Base-by-base conservation (phyloP, 2,888 invertebrate genomes). In the Nematopogon swammerdamellus region DNA sequence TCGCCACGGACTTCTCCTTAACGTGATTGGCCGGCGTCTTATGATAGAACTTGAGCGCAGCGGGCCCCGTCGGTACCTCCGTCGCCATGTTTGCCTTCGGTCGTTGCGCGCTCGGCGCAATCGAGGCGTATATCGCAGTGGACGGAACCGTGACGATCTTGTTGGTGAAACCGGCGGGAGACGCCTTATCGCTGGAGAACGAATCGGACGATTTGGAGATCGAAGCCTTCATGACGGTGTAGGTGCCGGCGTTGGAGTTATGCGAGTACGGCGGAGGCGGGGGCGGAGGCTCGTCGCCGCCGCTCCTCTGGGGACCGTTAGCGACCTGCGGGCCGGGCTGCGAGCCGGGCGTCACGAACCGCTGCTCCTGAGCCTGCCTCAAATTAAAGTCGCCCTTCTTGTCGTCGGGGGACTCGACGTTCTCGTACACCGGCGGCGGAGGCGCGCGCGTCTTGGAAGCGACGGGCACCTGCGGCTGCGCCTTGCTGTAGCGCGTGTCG, bases 391-490 rank as follows among this genome's bases (percentile, higher is more conserved):
- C 76, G 60, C 57, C 64, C 60, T 71, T 72, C 55, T 74, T 75
- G 50, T 75, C 76, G 61, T 57, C 69, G 51, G 76, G 74, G 54
- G 70, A 68, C 68, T 64, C 80, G 77, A 77, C 74, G 54, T 79
- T 80, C 65, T 79, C 83, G 65, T 70, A 83, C 59, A 70, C 74
- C 59, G 56, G 61, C 52, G 73, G 80, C 63, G 63, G 73, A 54
- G 16, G 59, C 55, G 59, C 57, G 63, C 71, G 73, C 54, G 68
- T 62, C 59, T 72, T 77, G 18, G 70, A 65, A 55, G 83, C 83
- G 18, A 84, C 82, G 51, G 90, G 87, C 44, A 90, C 88, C 70
- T 92, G 92, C 0, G 92, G 92, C 63, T 92, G 91, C 8, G 92
- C 92, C 65, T 90, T 89, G 54, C 87, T 85, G 57, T 84, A 83